Percentiles rank a stretch among this genome's conserved stretches.
Conservation (phyloP, 2,113 vertebrate species). For the Ameiurus melas region DNA sequence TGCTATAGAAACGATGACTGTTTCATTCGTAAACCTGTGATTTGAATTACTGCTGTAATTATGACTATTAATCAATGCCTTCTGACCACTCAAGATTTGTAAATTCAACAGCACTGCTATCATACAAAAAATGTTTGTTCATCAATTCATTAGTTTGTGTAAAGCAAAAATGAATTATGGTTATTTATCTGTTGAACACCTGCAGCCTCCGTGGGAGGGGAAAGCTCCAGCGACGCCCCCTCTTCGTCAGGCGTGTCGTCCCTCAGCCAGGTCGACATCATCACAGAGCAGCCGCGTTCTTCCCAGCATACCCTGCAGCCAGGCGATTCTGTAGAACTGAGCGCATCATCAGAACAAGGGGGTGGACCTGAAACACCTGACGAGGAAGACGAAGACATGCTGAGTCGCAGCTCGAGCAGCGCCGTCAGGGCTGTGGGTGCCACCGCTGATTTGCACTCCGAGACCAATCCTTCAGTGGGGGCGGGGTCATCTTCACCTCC, state of each 20-base stretch:
- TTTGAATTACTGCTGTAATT: neutral
- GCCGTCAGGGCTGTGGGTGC: constrained; percentile 73
- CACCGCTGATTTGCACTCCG: constrained; percentile 60
- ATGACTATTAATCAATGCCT: neutral
- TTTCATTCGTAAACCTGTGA: neutral
- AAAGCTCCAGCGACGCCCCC: constrained; percentile 68
- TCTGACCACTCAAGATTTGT: neutral
- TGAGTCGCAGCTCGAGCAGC: constrained; percentile 88
- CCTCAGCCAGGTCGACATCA: constrained; percentile 81
- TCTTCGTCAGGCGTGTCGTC: constrained; percentile 74
- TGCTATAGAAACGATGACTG: neutral
- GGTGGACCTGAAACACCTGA: constrained; percentile 73
- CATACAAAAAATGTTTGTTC: neutral
- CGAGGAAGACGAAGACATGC: constrained; percentile 71
- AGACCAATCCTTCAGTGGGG: constrained; percentile 57
- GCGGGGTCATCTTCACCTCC: constrained; percentile 79
- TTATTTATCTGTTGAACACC: neutral
- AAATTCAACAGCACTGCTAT: neutral
- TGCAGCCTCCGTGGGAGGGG: constrained; percentile 78
- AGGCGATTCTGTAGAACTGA: constrained; percentile 83
- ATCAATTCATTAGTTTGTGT: neutral
- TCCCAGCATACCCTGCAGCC: constrained; percentile 89
- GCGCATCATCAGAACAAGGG: constrained; percentile 78
- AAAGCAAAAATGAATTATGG: neutral
- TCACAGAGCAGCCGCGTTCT: constrained; percentile 92